Evolutionary conservation across 2,113 vertebrate genomes (phyloP).

Genomic region (Ceyx margarethae): DNA sequence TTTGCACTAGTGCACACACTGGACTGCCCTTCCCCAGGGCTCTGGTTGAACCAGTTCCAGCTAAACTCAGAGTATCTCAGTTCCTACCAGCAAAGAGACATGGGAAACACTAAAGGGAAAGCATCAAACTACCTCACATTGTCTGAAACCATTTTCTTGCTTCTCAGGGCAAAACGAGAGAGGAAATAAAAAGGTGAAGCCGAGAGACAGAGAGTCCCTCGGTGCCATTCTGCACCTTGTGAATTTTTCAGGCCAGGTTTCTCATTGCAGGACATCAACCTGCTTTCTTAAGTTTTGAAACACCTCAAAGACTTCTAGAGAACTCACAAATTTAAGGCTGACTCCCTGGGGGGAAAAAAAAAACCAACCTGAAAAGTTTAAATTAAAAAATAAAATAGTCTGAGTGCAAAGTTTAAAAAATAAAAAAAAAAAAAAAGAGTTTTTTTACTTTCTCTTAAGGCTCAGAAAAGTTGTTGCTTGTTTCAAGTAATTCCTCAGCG

Average conservation of each 20-base stretch:
- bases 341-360: fast-evolving
- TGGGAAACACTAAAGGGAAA: not conserved
- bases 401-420: slow-evolving; percentile 10
- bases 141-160: not conserved
- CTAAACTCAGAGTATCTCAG: not conserved
- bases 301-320: not conserved
- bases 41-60: not conserved
- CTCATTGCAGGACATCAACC: not conserved
- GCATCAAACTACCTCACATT: not conserved
- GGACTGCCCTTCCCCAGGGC: not conserved
- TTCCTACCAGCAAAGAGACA: not conserved
- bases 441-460: slow-evolving; percentile 55
- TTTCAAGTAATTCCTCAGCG: slow-evolving; percentile 39
- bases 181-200: not conserved
- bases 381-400: not conserved
- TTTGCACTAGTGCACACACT: not conserved
- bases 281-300: not conserved
- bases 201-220: not conserved
- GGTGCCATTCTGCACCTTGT: not conserved
- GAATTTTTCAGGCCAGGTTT: not conserved
- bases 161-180: not conserved
- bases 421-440: not conserved
- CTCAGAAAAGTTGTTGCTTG: slow-evolving; percentile 50
- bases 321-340: not conserved
- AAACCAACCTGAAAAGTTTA: not conserved